Evolutionary conservation across 2,113 vertebrate species (phyloP).

Genomic region (Pholis gunnellus): DNA sequence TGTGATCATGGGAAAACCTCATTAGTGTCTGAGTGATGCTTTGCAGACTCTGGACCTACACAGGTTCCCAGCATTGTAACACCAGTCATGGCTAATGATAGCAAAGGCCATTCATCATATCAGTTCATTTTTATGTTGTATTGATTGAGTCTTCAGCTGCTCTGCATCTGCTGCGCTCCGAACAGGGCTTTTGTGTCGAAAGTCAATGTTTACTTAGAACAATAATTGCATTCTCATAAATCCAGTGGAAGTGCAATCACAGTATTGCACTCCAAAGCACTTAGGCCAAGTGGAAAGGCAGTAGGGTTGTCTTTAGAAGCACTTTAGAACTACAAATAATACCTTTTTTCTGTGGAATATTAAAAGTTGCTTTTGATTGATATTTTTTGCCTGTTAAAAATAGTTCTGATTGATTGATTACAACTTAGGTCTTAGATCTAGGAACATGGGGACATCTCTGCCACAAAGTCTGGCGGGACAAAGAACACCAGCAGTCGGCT

Average conservation of each 20-base stretch:
- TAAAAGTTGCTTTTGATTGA: not conserved
- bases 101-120: constrained; percentile 25
- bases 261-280: constrained; percentile 30
- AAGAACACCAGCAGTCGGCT: not conserved
- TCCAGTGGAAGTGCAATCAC: constrained; percentile 43
- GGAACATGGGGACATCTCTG: not conserved
- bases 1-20: not conserved
- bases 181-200: constrained; percentile 35
- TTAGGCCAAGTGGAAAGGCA: constrained; percentile 3
- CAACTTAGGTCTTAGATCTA: not conserved
- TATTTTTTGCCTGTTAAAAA: not conserved
- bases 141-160: constrained; percentile 40
- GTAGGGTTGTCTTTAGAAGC: constrained; percentile 23
- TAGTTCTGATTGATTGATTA: not conserved
- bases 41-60: not conserved
- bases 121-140: constrained; percentile 44
- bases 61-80: not conserved
- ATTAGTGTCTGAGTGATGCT: constrained; percentile 7
- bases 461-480: not conserved
- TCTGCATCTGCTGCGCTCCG: constrained; percentile 25
- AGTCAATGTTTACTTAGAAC: constrained; percentile 35
- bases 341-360: not conserved
- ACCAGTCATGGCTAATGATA: constrained; percentile 3
- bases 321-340: constrained; percentile 30
- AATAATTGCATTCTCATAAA: constrained; percentile 60